Evolutionary conservation across 1,140 invertebrate species (phyloP).

Genomic region (Cydia splendana): DNA sequence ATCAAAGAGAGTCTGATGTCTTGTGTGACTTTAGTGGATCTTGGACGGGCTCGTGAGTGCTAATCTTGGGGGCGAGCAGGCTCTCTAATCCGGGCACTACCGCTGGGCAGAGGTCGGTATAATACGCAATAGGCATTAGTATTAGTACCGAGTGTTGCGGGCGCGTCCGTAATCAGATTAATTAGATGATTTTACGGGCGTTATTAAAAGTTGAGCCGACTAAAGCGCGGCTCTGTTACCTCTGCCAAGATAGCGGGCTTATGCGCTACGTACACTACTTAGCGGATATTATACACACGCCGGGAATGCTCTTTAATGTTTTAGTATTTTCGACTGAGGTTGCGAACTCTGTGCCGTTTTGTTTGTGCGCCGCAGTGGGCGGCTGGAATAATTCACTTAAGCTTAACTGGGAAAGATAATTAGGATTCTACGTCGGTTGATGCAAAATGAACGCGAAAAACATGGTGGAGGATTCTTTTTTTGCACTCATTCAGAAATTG

Average conservation of each 20-base stretch:
- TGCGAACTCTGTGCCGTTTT: slow-evolving; percentile 75
- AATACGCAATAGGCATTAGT: slow-evolving; percentile 65
- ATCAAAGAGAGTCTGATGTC: slow-evolving; percentile 30
- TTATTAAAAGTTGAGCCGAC: slow-evolving; percentile 79
- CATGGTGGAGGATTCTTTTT: slow-evolving; percentile 76
- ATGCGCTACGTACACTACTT: slow-evolving; percentile 67
- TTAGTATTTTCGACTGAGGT: slow-evolving; percentile 79
- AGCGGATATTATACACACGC: slow-evolving; percentile 74
- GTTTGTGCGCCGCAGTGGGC: slow-evolving; percentile 77
- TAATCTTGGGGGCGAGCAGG: slow-evolving; percentile 25
- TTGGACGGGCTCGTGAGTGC: slow-evolving; percentile 4
- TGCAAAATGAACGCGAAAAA: slow-evolving; percentile 79
- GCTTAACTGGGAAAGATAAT: slow-evolving; percentile 80
- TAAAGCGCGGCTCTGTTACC: slow-evolving; percentile 67
- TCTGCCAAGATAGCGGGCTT: slow-evolving; percentile 73
- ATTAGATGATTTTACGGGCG: slow-evolving; percentile 76
- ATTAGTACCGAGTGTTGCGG: slow-evolving; percentile 69
- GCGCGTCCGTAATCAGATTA: slow-evolving; percentile 75
- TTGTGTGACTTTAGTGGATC: slow-evolving; percentile 32
- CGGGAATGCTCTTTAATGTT: slow-evolving; percentile 76
- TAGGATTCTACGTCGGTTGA: slow-evolving; percentile 79
- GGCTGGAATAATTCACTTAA: slow-evolving; percentile 79
- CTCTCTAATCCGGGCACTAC: slow-evolving; percentile 63
- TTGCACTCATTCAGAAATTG: slow-evolving; percentile 78
- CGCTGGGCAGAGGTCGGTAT: slow-evolving; percentile 71